Evolutionary conservation across 1,140 invertebrate species (phyloP), one percentile per base, ranked within the genome.

Genomic region (Thereuonema tuberculata): DNA sequence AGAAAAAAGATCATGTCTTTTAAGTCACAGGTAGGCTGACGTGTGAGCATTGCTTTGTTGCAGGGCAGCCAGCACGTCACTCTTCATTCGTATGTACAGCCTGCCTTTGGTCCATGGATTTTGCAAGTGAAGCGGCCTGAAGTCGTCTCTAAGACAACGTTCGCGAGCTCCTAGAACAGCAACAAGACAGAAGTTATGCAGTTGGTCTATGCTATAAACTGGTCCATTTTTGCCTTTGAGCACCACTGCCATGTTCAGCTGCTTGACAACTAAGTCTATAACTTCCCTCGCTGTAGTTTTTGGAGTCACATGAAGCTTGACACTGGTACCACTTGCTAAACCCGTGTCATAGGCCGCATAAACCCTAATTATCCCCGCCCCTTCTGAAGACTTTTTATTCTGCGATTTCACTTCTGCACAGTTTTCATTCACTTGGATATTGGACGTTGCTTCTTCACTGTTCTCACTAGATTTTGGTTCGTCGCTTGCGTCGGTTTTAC

Each of bases 271-370:
- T 26, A 95, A 77, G 70, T 93, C 88, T 43, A 97, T 88, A 2
- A 97, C 91, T 75, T 98, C 92, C 2, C 89, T 76, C 0, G 93
- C 88, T 0, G 89, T 92, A 0, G 93, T 98, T 56, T 84, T 80
- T 0, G 84, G 83, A 0, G 89, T 94, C 0, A 97, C 88, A 71
- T 95, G 89, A 0, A 98, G 75, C 69, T 92, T 93, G 0, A 98
- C 81, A 65, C 89, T 93, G 1, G 92, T 95, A 0, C 92, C 93
- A 47, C 82, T 84, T 2, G 89, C 89, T 60, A 97, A 72, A 24
- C 93, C 93, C 0, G 90, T 96, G 64, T 95, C 89, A 70, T 97
- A 98, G 1, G 93, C 92, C 1, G 91, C 91, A 70, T 87, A 96
- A 24, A 98, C 91, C 73, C 85, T 75, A 5, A 80, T 65, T 56